Conservation (phyloP, 64 coral and sea anemone species). For the Dendronephthya gigantea region DNA sequence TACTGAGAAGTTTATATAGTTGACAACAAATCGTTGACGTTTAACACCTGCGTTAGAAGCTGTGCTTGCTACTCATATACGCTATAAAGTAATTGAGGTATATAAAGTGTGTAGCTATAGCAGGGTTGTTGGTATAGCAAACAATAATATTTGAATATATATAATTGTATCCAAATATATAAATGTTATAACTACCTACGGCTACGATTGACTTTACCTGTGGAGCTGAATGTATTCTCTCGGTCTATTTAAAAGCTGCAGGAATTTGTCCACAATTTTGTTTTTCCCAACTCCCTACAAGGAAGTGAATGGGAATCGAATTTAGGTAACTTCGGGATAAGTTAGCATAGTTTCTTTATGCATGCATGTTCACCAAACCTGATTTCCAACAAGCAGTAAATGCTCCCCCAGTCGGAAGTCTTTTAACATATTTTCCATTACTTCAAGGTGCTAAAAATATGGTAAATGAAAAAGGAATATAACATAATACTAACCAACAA, state of each 20-base stretch:
- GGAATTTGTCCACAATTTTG: conserved; percentile 91
- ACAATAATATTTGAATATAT: too few relatives aligned
- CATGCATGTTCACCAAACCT: conserved; percentile 32
- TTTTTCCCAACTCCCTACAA: conserved; percentile 89
- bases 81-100: too few relatives aligned
- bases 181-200: too few relatives aligned
- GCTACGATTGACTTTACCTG: conserved; percentile 27
- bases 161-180: too few relatives aligned
- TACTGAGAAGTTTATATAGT: too few relatives aligned
- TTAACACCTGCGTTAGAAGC: too few relatives aligned
- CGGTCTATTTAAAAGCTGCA: conserved; percentile 84
- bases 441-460: conserved; percentile 31
- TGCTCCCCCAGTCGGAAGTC: conserved; percentile 89
- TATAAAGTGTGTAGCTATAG: too few relatives aligned
- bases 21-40: too few relatives aligned
- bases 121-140: too few relatives aligned
- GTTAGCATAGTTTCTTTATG: neutral
- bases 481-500: too few relatives aligned
- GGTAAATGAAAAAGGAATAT: too few relatives aligned
- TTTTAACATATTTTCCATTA: conserved; percentile 80
- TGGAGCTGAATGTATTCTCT: conserved; percentile 92
- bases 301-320: neutral
- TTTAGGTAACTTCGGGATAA: neutral
- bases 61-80: too few relatives aligned
- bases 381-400: conserved; percentile 87